Percentiles rank a stretch among this genome's conserved stretches.
phyloP scores from a whole-genome alignment of 2,888 invertebrate genomes.

The Eulithis testata region DNA sequence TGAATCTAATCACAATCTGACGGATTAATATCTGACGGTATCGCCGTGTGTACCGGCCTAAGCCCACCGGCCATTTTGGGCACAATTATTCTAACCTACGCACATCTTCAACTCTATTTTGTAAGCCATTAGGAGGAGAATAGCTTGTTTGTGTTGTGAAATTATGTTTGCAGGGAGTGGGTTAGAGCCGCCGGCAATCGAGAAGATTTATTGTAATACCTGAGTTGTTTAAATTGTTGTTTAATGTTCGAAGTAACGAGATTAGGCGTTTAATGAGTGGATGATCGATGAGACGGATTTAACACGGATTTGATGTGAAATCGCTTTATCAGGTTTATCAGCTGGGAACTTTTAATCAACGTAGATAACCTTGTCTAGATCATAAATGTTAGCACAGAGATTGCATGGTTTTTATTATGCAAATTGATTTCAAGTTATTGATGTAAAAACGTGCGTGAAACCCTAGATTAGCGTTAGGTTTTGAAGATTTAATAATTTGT shows the following conservation, averaged over 20 bases:
- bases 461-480: no score
- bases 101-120: conserved; percentile 28
- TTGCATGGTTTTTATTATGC: background rate
- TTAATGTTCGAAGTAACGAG: conserved; percentile 69
- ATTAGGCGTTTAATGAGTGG: conserved; percentile 56
- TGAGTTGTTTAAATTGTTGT: conserved; percentile 75
- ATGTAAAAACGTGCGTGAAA: no score
- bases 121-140: conserved; percentile 44
- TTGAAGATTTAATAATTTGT: no score
- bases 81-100: conserved; percentile 37
- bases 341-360: conserved; percentile 1
- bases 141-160: conserved; percentile 38
- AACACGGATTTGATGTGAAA: conserved; percentile 24
- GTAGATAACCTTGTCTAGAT: conserved; percentile 1
- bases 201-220: conserved; percentile 79
- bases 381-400: background rate
- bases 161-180: conserved; percentile 54
- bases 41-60: conserved; percentile 61
- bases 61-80: conserved; percentile 65
- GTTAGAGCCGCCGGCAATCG: conserved; percentile 61
- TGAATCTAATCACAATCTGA: conserved; percentile 83
- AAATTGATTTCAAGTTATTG: no score
- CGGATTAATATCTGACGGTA: conserved; percentile 79
- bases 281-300: conserved; percentile 45
- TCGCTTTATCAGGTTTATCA: conserved; percentile 16